Evolutionary conservation across 2,888 invertebrate genomes (phyloP).

Genomic region (Julus scanicus): DNA sequence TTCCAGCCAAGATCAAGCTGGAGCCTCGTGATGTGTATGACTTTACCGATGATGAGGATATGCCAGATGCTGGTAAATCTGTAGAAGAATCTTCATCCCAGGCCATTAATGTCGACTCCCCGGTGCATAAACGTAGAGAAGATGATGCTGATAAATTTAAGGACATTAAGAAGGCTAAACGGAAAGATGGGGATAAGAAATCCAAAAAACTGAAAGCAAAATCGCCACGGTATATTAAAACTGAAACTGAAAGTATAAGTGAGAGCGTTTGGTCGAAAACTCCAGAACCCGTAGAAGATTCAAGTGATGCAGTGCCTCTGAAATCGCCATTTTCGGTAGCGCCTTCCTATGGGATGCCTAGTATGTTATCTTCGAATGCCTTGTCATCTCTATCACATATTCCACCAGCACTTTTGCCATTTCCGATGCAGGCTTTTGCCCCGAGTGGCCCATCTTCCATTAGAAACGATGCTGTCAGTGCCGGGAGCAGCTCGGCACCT

Average conservation of each 20-base stretch:
- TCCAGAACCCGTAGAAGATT: conserved; percentile 46
- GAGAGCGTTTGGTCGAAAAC: neutral
- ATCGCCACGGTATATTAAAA: conserved; percentile 51
- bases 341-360: neutral
- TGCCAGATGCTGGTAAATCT: neutral
- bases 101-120: neutral
- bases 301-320: neutral
- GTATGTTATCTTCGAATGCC: conserved; percentile 46
- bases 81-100: neutral
- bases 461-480: conserved; percentile 5
- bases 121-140: conserved; percentile 44
- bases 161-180: conserved; percentile 50
- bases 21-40: conserved; percentile 58
- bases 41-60: conserved; percentile 57
- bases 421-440: conserved; percentile 47
- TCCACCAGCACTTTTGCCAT: conserved; percentile 47
- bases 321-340: neutral
- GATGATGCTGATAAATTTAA: conserved; percentile 36
- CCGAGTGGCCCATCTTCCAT: conserved; percentile 28
- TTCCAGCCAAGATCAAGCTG: conserved; percentile 53
- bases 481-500: conserved; percentile 13
- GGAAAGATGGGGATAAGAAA: conserved; percentile 50
- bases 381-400: conserved; percentile 47
- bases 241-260: conserved; percentile 23
- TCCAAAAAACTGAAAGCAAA: conserved; percentile 53